Conservation (phyloP, 2,797 vertebrate genomes). For the Chloroceryle amazona region DNA sequence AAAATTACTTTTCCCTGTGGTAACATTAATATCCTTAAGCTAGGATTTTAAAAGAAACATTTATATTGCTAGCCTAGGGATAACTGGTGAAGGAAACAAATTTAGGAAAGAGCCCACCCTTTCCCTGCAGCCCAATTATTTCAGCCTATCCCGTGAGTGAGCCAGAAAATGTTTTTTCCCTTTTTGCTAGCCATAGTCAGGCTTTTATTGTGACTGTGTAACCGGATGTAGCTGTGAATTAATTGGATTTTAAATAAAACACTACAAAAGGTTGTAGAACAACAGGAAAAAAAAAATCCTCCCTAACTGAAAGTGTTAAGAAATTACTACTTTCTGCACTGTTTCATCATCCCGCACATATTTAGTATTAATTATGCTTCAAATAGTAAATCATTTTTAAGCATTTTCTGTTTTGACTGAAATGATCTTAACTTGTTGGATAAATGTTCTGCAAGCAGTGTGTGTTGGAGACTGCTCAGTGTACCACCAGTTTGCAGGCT, state of each 20-base stretch:
- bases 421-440: neutral
- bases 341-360: neutral
- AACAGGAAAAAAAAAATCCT: neutral
- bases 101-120: neutral
- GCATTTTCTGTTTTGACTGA: neutral
- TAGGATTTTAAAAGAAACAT: neutral
- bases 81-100: neutral
- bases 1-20: neutral
- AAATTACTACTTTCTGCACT: neutral
- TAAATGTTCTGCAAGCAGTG: neutral
- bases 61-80: neutral
- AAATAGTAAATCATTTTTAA: neutral
- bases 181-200: neutral
- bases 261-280: neutral
- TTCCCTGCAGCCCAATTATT: neutral
- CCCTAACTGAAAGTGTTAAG: neutral
- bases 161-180: neutral
- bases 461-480: neutral
- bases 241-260: slow-evolving; percentile 30
- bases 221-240: neutral
- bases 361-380: neutral
- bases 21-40: neutral
- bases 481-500: neutral
- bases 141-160: neutral
- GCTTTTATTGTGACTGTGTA: neutral